phyloP scores from a whole-genome alignment of 2,888 invertebrate species.

The Cataglyphis cursor region DNA sequence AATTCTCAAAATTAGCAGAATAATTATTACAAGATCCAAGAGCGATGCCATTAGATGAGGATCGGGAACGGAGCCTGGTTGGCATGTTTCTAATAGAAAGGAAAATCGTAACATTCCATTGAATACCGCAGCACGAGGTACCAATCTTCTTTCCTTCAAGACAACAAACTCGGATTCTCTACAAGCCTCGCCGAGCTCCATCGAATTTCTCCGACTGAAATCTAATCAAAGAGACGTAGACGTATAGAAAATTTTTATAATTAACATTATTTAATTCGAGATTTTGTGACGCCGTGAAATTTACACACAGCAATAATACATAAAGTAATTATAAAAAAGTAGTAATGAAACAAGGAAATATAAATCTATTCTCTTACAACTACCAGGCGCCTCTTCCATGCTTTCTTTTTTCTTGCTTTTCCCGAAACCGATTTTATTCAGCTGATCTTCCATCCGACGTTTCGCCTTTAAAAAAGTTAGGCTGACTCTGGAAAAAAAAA shows the following conservation, averaged over 20 bases:
- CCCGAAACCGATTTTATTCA: constrained; percentile 93
- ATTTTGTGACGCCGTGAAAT: neutral
- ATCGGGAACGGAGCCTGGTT: constrained; percentile 98
- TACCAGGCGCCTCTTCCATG: constrained; percentile 94
- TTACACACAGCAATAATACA: neutral
- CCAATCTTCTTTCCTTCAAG: constrained; percentile 94
- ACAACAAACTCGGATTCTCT: constrained; percentile 96
- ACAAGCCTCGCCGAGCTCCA: constrained; percentile 93
- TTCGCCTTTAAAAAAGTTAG: constrained; percentile 93
- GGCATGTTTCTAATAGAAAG: constrained; percentile 97
- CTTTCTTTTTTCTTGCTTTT: constrained; percentile 96
- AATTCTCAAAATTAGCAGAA: neutral
- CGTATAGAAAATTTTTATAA: neutral
- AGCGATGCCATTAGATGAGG: constrained; percentile 97
- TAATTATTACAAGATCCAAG: constrained; percentile 93
- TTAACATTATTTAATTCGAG: neutral
- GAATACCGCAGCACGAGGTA: constrained; percentile 92
- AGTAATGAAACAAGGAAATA: neutral
- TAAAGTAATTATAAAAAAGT: neutral
- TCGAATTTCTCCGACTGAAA: constrained; percentile 93
- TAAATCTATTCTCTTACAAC: constrained; percentile 89
- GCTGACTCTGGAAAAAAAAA: constrained; percentile 87
- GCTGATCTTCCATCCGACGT: constrained; percentile 95
- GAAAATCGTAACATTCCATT: constrained; percentile 96
- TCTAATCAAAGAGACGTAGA: constrained; percentile 85